Percentiles rank a stretch among this genome's conserved stretches.
phyloP scores from a whole-genome alignment of 2,113 vertebrate species.

The Tetrax tetrax region DNA sequence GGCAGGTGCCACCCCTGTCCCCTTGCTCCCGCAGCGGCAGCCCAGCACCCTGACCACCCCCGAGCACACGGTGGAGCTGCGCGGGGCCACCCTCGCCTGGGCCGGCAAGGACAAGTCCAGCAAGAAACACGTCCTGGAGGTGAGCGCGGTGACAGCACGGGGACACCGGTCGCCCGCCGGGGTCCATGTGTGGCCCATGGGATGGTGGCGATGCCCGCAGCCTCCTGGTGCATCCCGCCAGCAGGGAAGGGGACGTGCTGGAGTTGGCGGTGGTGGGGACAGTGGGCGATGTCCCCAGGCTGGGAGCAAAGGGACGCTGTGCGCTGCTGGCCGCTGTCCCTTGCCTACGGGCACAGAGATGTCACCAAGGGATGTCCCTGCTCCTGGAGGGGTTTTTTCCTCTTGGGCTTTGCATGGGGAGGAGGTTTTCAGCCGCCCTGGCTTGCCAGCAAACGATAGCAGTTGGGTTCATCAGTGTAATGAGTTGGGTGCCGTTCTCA shows the following conservation, averaged over 20 bases:
- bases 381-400: neutral
- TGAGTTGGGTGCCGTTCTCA: neutral
- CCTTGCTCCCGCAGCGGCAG: conserved; percentile 76
- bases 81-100: conserved; percentile 83
- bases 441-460: rapidly evolving
- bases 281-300: rapidly evolving
- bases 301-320: neutral
- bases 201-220: neutral
- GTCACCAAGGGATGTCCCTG: neutral
- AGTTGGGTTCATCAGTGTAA: neutral
- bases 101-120: conserved; percentile 93
- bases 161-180: rapidly evolving
- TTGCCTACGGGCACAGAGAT: neutral
- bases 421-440: neutral
- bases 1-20: neutral
- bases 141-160: conserved; percentile 35
- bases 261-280: neutral
- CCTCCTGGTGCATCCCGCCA: neutral
- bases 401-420: neutral
- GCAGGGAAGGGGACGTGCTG: neutral
- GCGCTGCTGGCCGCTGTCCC: rapidly evolving
- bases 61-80: conserved; percentile 85
- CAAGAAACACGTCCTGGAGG: conserved; percentile 95
- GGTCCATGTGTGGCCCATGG: rapidly evolving
- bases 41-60: conserved; percentile 84